Percentiles rank a stretch among this genome's conserved stretches.
phyloP scores from a whole-genome alignment of 2,797 vertebrate species.

The Poecilia gillii region DNA sequence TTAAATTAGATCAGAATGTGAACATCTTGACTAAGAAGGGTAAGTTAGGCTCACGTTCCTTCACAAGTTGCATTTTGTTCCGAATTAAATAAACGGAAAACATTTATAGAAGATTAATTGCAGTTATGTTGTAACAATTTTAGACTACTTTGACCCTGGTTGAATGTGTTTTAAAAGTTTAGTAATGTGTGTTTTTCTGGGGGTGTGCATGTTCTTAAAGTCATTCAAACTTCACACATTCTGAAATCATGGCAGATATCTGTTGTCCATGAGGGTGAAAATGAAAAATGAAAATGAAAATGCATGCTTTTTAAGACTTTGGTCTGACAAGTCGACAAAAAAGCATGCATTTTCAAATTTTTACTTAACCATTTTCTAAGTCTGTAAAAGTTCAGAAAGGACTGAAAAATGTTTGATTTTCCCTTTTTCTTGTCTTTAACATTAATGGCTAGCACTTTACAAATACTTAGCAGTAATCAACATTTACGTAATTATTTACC shows the following conservation, averaged over 20 bases:
- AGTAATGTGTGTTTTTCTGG: background rate
- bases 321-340: background rate
- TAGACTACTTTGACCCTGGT: background rate
- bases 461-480: background rate
- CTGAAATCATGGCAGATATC: background rate
- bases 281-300: no score
- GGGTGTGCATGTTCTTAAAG: background rate
- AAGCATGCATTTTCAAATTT: background rate
- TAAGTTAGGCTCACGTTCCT: no score
- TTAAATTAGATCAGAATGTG: no score
- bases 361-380: background rate
- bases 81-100: background rate
- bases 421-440: background rate
- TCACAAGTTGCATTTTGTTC: no score
- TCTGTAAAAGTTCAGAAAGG: background rate
- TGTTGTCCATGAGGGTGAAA: background rate
- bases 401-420: background rate
- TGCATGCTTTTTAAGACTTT: no score
- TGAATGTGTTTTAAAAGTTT: background rate
- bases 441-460: background rate
- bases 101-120: background rate
- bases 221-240: background rate
- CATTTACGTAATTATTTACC: background rate
- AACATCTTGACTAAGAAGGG: no score
- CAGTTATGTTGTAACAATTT: background rate